Percentiles rank a stretch among this genome's conserved stretches.
phyloP scores from a whole-genome alignment of 2,113 vertebrate genomes.

The Brachyhypopomus gauderio region DNA sequence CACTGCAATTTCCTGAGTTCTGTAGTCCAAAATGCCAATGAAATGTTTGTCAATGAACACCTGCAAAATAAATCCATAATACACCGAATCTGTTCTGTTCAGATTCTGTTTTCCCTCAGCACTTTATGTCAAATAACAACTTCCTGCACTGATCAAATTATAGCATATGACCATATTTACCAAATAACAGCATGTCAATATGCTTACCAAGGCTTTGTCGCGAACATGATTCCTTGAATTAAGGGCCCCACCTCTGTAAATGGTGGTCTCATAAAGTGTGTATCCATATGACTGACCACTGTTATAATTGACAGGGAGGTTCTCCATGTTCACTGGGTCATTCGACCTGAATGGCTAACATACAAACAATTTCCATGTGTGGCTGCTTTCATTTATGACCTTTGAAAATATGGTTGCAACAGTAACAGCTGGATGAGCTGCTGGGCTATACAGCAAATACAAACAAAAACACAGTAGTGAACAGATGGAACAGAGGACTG shows the following conservation, averaged over 20 bases:
- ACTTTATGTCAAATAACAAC: background rate
- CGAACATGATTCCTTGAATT: slow-evolving; percentile 76
- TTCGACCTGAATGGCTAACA: slow-evolving; percentile 78
- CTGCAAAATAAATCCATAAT: slow-evolving; percentile 65
- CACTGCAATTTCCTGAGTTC: slow-evolving; percentile 72
- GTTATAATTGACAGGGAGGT: slow-evolving; percentile 78
- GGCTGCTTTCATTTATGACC: slow-evolving; percentile 9
- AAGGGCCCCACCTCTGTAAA: slow-evolving; percentile 78
- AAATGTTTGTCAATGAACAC: slow-evolving; percentile 83
- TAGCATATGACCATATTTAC: too few species aligned
- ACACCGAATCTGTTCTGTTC: background rate
- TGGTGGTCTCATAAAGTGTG: slow-evolving; percentile 85
- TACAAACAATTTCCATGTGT: background rate
- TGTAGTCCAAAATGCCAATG: slow-evolving; percentile 84
- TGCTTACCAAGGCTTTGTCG: slow-evolving; percentile 84
- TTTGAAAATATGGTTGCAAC: background rate
- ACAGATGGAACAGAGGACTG: background rate
- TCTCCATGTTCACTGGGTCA: slow-evolving; percentile 88
- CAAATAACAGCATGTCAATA: too few species aligned
- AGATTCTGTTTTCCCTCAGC: background rate
- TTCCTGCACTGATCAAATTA: too few species aligned
- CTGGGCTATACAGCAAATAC: too few species aligned
- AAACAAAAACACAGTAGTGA: too few species aligned
- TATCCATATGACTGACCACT: slow-evolving; percentile 88
- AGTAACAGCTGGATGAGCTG: background rate